Conservation (phyloP, 2,113 vertebrate genomes). For the Chaenocephalus aceratus region DNA sequence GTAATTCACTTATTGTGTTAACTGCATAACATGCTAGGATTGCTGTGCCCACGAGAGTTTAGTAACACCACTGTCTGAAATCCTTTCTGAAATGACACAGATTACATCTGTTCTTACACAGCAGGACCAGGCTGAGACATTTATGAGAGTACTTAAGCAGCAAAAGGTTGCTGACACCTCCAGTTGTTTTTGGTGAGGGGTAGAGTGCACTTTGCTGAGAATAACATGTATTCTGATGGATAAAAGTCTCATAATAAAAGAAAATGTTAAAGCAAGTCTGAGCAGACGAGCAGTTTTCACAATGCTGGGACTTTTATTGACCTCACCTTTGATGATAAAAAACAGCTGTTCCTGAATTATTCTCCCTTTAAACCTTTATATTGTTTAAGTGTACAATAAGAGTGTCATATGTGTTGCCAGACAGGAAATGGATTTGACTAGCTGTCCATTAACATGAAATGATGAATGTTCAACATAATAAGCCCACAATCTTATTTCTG, state of each 20-base stretch:
- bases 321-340: neutral
- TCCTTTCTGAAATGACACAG: conserved; percentile 12
- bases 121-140: conserved; percentile 48
- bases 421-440: conserved; percentile 21
- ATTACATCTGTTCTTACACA: conserved; percentile 14
- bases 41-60: neutral
- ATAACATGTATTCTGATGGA: conserved; percentile 21
- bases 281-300: neutral
- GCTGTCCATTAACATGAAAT: conserved; percentile 52
- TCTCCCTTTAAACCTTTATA: neutral
- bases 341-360: neutral
- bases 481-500: conserved; percentile 36
- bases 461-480: conserved; percentile 37
- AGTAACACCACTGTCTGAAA: conserved; percentile 10
- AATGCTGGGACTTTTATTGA: neutral
- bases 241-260: conserved; percentile 6
- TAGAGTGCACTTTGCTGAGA: conserved; percentile 39
- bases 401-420: conserved; percentile 7
- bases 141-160: conserved; percentile 46
- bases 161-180: conserved; percentile 31
- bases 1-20: neutral
- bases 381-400: neutral
- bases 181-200: conserved; percentile 16
- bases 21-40: neutral
- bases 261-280: conserved; percentile 19